phyloP scores from a whole-genome alignment of 2,888 invertebrate genomes.

The Parochlus steinenii region DNA sequence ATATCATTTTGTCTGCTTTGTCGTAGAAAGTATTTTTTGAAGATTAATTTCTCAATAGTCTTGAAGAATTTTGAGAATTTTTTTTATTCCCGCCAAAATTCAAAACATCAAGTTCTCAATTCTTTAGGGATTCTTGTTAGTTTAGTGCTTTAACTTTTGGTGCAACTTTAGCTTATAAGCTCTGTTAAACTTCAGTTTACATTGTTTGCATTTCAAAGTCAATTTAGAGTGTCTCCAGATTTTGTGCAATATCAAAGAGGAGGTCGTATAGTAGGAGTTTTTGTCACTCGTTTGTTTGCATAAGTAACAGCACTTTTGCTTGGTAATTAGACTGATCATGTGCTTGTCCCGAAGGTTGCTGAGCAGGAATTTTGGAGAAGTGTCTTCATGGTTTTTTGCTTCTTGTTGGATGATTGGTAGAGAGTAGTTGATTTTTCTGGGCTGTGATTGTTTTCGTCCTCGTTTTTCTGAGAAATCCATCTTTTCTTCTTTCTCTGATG shows the following conservation, averaged over 20 bases:
- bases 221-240: conserved; percentile 32
- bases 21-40: too few species aligned
- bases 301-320: conserved; percentile 25
- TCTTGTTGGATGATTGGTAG: neutral
- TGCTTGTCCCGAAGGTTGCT: conserved; percentile 26
- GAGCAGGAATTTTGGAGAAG: conserved; percentile 9
- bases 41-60: too few species aligned
- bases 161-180: conserved; percentile 26
- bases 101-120: too few species aligned
- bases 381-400: conserved; percentile 13
- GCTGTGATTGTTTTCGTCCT: conserved; percentile 35
- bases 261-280: conserved; percentile 32
- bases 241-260: conserved; percentile 33
- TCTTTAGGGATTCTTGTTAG: conserved; percentile 18
- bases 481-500: conserved; percentile 13
- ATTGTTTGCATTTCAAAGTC: conserved; percentile 19
- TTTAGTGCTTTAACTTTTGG: conserved; percentile 23
- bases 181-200: conserved; percentile 21
- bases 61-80: too few species aligned
- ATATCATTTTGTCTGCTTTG: too few species aligned
- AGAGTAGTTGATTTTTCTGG: conserved; percentile 24
- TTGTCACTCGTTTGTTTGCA: conserved; percentile 22
- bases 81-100: too few species aligned
- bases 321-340: conserved; percentile 26
- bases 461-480: conserved; percentile 21